Conservation (phyloP, 2,888 invertebrate genomes). For the Eristalinus aeneus region DNA sequence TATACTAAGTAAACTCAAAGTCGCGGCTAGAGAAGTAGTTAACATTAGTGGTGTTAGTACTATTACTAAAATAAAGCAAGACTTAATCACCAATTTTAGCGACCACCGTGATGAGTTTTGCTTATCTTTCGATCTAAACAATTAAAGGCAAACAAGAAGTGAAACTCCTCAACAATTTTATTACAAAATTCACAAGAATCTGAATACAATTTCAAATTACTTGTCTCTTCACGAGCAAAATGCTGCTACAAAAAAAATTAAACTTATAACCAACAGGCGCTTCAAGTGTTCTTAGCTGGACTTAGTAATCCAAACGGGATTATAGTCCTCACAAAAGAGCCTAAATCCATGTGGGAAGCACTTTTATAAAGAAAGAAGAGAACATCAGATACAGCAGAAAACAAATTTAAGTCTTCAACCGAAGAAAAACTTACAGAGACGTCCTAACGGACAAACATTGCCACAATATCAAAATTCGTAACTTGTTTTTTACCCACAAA, state of each 20-base stretch:
- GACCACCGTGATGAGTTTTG: no score
- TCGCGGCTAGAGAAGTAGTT: background rate
- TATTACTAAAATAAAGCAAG: no score
- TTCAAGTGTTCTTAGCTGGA: no score
- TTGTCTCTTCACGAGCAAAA: background rate
- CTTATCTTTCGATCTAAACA: no score
- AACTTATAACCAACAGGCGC: background rate
- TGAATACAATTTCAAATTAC: no score
- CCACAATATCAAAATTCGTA: no score
- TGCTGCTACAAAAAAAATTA: background rate
- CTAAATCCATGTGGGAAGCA: background rate
- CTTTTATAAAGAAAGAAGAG: background rate
- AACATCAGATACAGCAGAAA: background rate
- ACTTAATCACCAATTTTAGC: no score
- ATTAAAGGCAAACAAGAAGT: background rate
- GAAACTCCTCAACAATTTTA: no score
- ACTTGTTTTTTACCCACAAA: no score
- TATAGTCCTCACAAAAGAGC: background rate
- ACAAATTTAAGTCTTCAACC: background rate
- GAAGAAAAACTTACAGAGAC: background rate
- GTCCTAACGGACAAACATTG: background rate
- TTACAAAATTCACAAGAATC: no score
- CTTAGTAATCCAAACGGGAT: background rate
- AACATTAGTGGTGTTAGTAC: background rate
- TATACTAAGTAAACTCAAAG: background rate